Evolutionary conservation across 2,888 invertebrate genomes (phyloP), one percentile per base, ranked within the genome.

Genomic region (Hedya salicella): DNA sequence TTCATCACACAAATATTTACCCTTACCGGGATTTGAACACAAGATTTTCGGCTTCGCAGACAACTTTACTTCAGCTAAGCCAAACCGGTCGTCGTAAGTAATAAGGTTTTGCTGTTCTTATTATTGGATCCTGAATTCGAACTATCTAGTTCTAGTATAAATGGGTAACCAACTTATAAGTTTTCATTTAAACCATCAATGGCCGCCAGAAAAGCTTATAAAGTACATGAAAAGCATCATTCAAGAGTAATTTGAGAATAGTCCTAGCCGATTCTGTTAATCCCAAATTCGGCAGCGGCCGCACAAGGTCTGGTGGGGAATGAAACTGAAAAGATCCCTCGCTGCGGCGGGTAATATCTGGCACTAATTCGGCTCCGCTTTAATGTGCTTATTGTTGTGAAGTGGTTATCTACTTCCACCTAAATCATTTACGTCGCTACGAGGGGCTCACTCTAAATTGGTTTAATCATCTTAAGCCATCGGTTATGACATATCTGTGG

Each of bases 361-460:
- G 44, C 46, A 46, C 46, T 62, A 53, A 62, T 53, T 62, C 21
- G 52, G 14, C 14, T 30, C 13, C 16, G 16, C 0, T 60, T 42
- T 52, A 44, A 62, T 53, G 62, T 32, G 46, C 32, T 46, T 53
- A 62, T 62, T 46, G 32, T 48, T 59, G 53, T 62, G 32, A 53
- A 44, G 62, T 44, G 52, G 42, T 36, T 42, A 52, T 42, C 52
- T 17, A 44, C 36, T 21, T 21, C 30, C 25, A 3, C 50, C 14
- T 30, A 30, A 48, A 21, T 21, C 5, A 48, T 48, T 48, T 21
- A 13, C 13, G 46, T 13, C 1, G n/a, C 11, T 11, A 21, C 1
- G 2, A 19, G 19, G 19, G 36, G 36, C 1, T 8, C 9, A 9
- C 9, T 36, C 36, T 2, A 36, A 11, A 11, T 9, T 8, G 36